Percentiles rank a stretch among this genome's conserved stretches.
Conservation (phyloP, 2,888 invertebrate genomes). For the Heliconius sara region DNA sequence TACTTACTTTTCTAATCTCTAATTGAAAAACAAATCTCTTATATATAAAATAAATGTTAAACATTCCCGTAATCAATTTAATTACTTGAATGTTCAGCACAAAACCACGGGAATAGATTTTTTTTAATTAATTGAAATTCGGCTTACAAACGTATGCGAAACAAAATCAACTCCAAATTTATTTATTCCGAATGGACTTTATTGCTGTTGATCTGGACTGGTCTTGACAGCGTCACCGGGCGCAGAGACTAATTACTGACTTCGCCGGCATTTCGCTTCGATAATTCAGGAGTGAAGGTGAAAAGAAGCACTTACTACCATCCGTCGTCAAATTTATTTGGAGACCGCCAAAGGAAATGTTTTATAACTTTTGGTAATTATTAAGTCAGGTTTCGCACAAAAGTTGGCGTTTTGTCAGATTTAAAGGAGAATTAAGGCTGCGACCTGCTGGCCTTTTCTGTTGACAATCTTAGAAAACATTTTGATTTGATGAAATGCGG, state of each 20-base stretch:
- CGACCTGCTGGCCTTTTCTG: conserved; percentile 2
- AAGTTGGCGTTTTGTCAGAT: conserved; percentile 23
- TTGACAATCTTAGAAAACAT: conserved; percentile 15
- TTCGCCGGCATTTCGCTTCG: conserved; percentile 29
- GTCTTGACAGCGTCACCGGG: too few relatives aligned
- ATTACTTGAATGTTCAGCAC: too few relatives aligned
- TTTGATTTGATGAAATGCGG: not conserved
- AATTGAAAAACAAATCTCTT: too few relatives aligned
- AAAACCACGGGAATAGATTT: too few relatives aligned
- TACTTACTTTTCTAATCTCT: too few relatives aligned
- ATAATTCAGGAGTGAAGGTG: conserved; percentile 39
- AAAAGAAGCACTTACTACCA: conserved; percentile 39
- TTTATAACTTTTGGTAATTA: conserved; percentile 23
- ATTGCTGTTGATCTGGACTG: too few relatives aligned
- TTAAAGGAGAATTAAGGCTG: conserved; percentile 12
- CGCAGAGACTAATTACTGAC: conserved; percentile 23
- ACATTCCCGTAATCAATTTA: too few relatives aligned
- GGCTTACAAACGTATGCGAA: too few relatives aligned
- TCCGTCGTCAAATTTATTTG: conserved; percentile 19
- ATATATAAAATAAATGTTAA: too few relatives aligned
- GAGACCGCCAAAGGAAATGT: conserved; percentile 13
- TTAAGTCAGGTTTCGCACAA: conserved; percentile 9
- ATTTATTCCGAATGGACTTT: too few relatives aligned
- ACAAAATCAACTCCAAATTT: too few relatives aligned
- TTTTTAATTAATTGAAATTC: too few relatives aligned